Base-by-base conservation (phyloP, 2,113 vertebrate species). In the Gobio gobio region DNA sequence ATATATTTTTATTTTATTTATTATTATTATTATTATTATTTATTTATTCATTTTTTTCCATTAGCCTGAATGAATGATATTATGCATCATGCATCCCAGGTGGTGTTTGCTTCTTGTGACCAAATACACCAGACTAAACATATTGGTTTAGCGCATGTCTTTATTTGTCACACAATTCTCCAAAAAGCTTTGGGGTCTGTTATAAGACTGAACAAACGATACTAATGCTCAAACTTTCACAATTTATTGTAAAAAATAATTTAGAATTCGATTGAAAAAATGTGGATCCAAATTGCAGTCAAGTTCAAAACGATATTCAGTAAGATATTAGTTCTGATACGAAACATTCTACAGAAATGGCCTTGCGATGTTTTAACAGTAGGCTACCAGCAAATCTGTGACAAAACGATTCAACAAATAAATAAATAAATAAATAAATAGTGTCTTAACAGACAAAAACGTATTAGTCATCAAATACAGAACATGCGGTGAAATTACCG, bases 21-120 rank as follows among this genome's bases (percentile, higher is more conserved):
- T 29, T 1, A 29, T 29, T 29, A 29, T 29, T 29, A 1, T 1
- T 29, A 1, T 29, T 29, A 29, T 29, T 29, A 29, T 29, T 29
- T 29, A 29, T 29, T 29, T 29, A 29, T 29, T 29, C 29, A 29
- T 29, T 29, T 29, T 29, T 29, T 29, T 2, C 61, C 29, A 24
- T 54, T 77, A 40, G 68, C 22, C 45, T 70, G 78, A 72, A 78
- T 70, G 56, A 87, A 78, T 54, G 84, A 84, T 64, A 78, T 78
- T 49, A 61, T 40, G 40, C 80, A 72, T 78, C 85, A 49, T 78
- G 36, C 74, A 77, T 36, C 68, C 83, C 90, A 91, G 88, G 89
- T 91, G 88, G 88, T 88, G 79, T 86, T 88, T 89, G 90, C 91
- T 92, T 92, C 89, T 93, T 90, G 89, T 90, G 86, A 90, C 88